Evolutionary conservation across 2,888 invertebrate genomes (phyloP).

Genomic region (Agapetus fuscipes): DNA sequence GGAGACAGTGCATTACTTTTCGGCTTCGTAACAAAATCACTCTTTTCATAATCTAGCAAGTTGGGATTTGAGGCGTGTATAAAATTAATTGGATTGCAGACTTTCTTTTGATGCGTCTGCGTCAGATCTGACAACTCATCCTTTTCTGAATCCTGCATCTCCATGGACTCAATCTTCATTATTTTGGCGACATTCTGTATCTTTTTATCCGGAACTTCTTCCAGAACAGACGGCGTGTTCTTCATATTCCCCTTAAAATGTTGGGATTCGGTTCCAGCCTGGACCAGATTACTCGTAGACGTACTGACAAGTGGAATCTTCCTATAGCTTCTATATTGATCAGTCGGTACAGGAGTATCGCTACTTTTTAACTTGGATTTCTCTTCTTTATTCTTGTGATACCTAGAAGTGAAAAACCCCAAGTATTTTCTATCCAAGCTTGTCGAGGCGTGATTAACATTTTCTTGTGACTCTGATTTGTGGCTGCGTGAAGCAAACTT

Average conservation of each 20-base stretch:
- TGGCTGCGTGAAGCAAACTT: constrained; percentile 50
- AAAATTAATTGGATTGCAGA: constrained; percentile 48
- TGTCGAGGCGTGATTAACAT: constrained; percentile 40
- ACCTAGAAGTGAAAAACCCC: constrained; percentile 39
- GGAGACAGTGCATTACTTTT: constrained; percentile 30
- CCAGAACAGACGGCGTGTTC: constrained; percentile 11
- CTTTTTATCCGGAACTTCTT: constrained; percentile 10
- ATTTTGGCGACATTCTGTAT: constrained; percentile 19
- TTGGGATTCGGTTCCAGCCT: constrained; percentile 3
- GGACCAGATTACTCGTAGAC: constrained; percentile 6
- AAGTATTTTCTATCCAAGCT: constrained; percentile 65
- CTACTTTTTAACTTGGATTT: constrained; percentile 26
- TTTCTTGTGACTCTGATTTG: constrained; percentile 36
- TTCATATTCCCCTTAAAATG: constrained; percentile 1
- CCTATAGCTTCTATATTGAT: constrained; percentile 67
- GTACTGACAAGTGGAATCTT: constrained; percentile 38
- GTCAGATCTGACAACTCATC: constrained; percentile 15
- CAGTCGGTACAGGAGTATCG: constrained; percentile 64
- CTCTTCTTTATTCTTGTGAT: constrained; percentile 32
- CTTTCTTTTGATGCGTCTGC: constrained; percentile 25
- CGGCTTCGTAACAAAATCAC: constrained; percentile 32
- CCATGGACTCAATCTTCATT: constrained; percentile 19
- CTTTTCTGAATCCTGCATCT: constrained; percentile 5
- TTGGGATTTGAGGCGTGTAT: constrained; percentile 65
- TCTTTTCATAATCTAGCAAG: constrained; percentile 52